A percentile compares a stretch with the other conserved stretches of the same genome.
phyloP scores from a whole-genome alignment of 2,888 invertebrate genomes.

The Patella depressa region DNA sequence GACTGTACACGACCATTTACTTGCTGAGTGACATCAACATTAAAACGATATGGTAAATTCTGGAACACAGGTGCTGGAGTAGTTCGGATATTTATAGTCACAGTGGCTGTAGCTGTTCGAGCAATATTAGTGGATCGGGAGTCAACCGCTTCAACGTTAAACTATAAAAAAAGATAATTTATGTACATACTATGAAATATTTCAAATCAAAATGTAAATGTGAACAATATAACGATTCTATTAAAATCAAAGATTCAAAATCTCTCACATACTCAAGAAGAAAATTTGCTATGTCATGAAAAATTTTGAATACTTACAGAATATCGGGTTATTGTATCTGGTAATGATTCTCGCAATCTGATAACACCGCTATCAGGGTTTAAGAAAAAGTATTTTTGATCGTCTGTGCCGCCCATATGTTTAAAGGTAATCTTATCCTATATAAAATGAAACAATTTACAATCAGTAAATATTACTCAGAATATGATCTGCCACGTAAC shows the following conservation, averaged over 20 bases:
- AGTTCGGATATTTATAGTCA: conserved; percentile 55
- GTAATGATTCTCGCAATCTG: conserved; percentile 37
- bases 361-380: conserved; percentile 46
- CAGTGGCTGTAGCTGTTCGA: conserved; percentile 41
- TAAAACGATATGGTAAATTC: conserved; percentile 46
- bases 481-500: no score
- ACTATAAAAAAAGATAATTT: conserved; percentile 37
- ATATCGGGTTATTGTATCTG: conserved; percentile 34
- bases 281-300: background rate
- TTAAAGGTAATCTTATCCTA: conserved; percentile 36
- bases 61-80: conserved; percentile 54
- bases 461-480: no score
- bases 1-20: conserved; percentile 46
- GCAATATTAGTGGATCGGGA: conserved; percentile 47
- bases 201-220: no score
- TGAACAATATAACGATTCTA: no score
- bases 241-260: no score
- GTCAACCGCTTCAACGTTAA: conserved; percentile 51
- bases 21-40: conserved; percentile 51
- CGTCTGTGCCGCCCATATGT: conserved; percentile 28
- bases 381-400: conserved; percentile 46
- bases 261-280: background rate
- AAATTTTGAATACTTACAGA: conserved; percentile 34
- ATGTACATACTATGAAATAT: no score
- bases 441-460: background rate